Conservation (phyloP, 2,113 vertebrate species). For the Monopterus albus region DNA sequence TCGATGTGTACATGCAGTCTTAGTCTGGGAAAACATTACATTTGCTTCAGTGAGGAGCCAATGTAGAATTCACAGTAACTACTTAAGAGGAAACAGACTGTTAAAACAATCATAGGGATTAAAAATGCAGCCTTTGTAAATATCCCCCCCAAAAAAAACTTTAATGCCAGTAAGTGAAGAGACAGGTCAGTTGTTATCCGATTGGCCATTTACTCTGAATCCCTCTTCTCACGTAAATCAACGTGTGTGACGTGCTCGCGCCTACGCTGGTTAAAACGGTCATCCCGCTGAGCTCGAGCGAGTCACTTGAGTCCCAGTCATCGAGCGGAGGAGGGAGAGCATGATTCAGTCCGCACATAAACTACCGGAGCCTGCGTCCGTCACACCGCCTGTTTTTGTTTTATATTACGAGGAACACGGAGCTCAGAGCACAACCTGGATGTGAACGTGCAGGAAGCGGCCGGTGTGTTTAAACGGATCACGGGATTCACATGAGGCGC, state of each 20-base stretch:
- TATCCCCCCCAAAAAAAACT: too few species aligned
- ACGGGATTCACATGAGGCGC: slow-evolving; percentile 34
- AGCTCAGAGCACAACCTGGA: not conserved
- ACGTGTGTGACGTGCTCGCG: slow-evolving; percentile 53
- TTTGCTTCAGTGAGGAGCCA: too few species aligned
- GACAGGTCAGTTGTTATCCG: too few species aligned
- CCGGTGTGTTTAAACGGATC: not conserved
- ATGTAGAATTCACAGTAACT: too few species aligned
- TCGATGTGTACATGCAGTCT: too few species aligned
- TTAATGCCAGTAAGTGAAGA: too few species aligned
- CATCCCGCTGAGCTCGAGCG: not conserved
- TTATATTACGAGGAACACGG: not conserved
- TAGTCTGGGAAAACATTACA: too few species aligned
- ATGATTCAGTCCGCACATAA: not conserved
- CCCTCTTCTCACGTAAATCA: slow-evolving; percentile 28
- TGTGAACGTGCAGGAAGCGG: not conserved
- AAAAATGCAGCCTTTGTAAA: too few species aligned
- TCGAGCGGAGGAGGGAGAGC: not conserved
- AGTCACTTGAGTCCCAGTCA: slow-evolving; percentile 4
- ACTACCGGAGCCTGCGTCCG: too few species aligned
- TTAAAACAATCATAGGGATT: too few species aligned
- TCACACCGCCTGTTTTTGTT: not conserved
- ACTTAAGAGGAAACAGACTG: too few species aligned
- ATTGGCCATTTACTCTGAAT: too few species aligned
- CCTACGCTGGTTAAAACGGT: slow-evolving; percentile 61